Base-by-base conservation (phyloP, 2,888 invertebrate species). In the Leptopilina drosophilae region DNA sequence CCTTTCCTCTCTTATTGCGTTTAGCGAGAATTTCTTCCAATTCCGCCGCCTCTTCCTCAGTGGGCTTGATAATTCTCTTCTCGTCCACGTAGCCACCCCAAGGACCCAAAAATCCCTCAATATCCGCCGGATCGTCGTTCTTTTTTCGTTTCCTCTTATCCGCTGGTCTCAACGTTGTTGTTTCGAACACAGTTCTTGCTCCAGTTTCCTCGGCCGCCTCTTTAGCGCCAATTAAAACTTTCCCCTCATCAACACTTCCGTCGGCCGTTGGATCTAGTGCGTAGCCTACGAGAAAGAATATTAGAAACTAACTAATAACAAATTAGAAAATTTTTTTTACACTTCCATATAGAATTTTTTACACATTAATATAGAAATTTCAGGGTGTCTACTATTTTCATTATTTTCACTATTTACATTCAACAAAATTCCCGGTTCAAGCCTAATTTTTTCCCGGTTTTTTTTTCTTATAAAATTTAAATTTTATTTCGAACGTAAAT, bases 31-130 rank as follows among this genome's bases (percentile, higher is more conserved):
- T 96, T 92, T 99, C 99, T 92, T 99, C 98, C 77, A 99, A 92
- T 88, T 97, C 98, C 20, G 97, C 97, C 64, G 98, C 96, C 89
- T 98, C 98, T 87, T 99, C 98, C 79, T 98, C 98, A 79, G 96
- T 95, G 0, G 99, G 99, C 90, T 96, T 97, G 89, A 97, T 95
- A 0, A 98, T 94, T 78, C 96, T 95, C 87, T 95, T 94, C 92
- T 99, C 99, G 89, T 98, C 98, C 9, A 95, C 94, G 92, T 94
- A 99, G 77, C 97, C 97, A 79, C 98, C 99, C 99, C 99, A 99
- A 0, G 99, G 99, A 0, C 99, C 99, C 0, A 98, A 93, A 90
- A 98, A 99, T 0, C 99, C 99, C 64, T 96, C 97, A 33, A 99
- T 94, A 92, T 99, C 99, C 20, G 95, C 94, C 0, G 99, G 96